Conservation (phyloP, 1,140 invertebrate genomes). For the Spodoptera litura region DNA sequence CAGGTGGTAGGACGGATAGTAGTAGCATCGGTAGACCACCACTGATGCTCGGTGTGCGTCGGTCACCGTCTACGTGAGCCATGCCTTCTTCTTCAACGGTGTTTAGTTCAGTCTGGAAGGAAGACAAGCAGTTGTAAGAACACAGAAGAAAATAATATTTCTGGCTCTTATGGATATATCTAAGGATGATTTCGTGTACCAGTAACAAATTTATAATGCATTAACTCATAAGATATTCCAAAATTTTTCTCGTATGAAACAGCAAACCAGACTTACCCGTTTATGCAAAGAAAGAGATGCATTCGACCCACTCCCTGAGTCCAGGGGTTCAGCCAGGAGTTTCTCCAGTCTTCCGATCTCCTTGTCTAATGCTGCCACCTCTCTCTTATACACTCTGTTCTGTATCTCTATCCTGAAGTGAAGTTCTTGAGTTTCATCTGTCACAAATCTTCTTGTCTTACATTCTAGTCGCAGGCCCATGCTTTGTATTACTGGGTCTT, state of each 20-base stretch:
- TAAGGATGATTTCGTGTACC: too few species aligned
- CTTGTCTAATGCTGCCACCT: constrained; percentile 92
- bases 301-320: constrained; percentile 86
- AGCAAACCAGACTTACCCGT: constrained; percentile 65
- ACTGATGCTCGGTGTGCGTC: constrained; percentile 88
- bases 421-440: constrained; percentile 91
- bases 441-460: constrained; percentile 93
- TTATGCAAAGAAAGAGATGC: constrained; percentile 86
- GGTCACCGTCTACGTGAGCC: constrained; percentile 59
- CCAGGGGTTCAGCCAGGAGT: constrained; percentile 87
- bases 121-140: not conserved
- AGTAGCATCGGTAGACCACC: constrained; percentile 90
- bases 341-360: constrained; percentile 93
- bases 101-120: constrained; percentile 83
- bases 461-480: constrained; percentile 95
- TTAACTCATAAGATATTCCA: too few species aligned
- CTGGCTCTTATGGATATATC: too few species aligned
- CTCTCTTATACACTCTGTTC: constrained; percentile 94
- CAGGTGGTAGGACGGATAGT: constrained; percentile 90
- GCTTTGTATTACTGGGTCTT: constrained; percentile 94
- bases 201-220: too few species aligned
- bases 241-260: not conserved
- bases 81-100: constrained; percentile 80
- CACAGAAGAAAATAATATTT: not conserved
- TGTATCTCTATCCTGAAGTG: constrained; percentile 96